Evolutionary conservation across 2,888 invertebrate genomes (phyloP), one percentile per base, ranked within the genome.

Genomic region (Spodoptera picta): DNA sequence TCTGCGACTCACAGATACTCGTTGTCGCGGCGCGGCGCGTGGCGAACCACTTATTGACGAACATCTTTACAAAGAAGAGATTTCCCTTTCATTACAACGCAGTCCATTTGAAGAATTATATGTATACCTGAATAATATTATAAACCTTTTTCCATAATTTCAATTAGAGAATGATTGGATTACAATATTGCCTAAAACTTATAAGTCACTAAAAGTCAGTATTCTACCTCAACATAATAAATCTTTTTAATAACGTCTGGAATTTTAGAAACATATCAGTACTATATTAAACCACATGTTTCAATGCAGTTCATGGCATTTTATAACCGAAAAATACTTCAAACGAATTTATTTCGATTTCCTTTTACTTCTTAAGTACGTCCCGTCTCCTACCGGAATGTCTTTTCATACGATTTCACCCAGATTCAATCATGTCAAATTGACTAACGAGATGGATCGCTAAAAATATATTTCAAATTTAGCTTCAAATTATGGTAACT

Each of bases 371-470:
- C 7, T 51, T 10, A 53, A 56, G 12, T 49, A 36, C 19, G 19
- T 52, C 31, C 14, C 43, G 27, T 48, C 24, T n/a, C 24, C n/a
- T 24, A 19, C 9, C 14, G 9, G 4, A n/a, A 61, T 23, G 27
- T 19, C 19, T 41, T 19, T 65, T 45, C n/a, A 42, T 55, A 58
- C 24, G 54, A 58, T 64, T 69, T 69, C 36, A 41, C 41, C 11
- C 43, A 57, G 65, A 73, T 52, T 66, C 54, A 65, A 73, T 55
- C 41, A 51, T 73, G 58, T n/a, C 12, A 52, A 66, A 54, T 65
- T 47, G 31, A 12, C 12, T 58, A 72, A 65, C 47, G 42, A 65
- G 54, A 65, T 45, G 41, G 23, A 44, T 65, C n/a, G 23, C 53
- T 41, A 65, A 58, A 45, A 36, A 48, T 23, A 47, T 60, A 55